Percentiles rank a stretch among this genome's conserved stretches.
phyloP scores from a whole-genome alignment of 2,113 vertebrate genomes.

The Piliocolobus tephrosceles region DNA sequence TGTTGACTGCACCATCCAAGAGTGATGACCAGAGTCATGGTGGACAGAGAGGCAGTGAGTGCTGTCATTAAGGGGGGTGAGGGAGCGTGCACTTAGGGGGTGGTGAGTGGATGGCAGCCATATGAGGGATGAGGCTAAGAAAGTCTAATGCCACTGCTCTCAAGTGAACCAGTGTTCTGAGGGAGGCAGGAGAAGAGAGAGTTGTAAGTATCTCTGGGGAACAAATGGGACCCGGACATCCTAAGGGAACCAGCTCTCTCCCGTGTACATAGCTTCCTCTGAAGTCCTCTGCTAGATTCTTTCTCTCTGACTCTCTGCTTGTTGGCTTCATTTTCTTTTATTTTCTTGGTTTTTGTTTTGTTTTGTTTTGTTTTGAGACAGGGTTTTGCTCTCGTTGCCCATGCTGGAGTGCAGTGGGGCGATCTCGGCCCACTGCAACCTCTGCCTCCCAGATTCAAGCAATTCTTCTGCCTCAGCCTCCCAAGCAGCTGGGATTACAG shows the following conservation, averaged over 20 bases:
- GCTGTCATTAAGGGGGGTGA: rapidly evolving
- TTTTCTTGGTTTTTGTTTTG: background rate
- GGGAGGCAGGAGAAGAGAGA: background rate
- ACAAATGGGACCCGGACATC: rapidly evolving
- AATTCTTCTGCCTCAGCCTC: too few relatives aligned
- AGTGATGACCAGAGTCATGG: rapidly evolving
- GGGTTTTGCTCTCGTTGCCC: too few relatives aligned
- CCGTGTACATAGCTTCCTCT: background rate
- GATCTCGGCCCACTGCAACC: too few relatives aligned
- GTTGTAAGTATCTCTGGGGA: too few relatives aligned
- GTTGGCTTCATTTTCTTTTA: background rate
- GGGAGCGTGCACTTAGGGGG: rapidly evolving
- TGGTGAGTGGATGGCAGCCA: rapidly evolving
- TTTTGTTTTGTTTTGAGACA: too few relatives aligned
- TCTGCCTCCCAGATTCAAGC: too few relatives aligned
- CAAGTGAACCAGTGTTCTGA: background rate
- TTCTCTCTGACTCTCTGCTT: background rate
- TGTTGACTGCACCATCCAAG: rapidly evolving
- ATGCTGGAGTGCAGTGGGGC: too few relatives aligned
- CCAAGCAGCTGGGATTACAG: too few relatives aligned
- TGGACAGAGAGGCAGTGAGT: rapidly evolving
- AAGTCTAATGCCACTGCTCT: background rate
- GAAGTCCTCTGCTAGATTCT: rapidly evolving
- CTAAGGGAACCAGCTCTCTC: background rate
- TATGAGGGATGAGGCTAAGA: too few relatives aligned